These are phyloP conservation scores for Heterotis niloticus DNA, from an alignment of 2,113 vertebrate genomes.

Conservation along the genomic window DNA sequence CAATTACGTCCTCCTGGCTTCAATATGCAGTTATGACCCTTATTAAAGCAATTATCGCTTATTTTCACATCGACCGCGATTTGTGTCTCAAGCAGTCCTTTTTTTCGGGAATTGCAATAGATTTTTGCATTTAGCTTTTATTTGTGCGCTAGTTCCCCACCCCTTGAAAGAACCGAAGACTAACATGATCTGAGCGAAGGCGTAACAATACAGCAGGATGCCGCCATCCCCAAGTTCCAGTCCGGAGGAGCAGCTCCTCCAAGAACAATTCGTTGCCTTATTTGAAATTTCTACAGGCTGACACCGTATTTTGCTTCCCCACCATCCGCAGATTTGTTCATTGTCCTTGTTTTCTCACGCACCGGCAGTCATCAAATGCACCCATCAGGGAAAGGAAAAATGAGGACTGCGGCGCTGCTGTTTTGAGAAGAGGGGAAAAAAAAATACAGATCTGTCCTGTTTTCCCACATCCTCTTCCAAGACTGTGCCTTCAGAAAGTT, in stretches of 20 bases:
- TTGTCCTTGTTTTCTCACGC: background rate
- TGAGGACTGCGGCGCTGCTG: too few species aligned
- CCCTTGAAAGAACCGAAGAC: background rate
- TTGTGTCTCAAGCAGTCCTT: background rate
- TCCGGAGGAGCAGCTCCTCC: background rate
- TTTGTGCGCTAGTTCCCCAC: background rate
- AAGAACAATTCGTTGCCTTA: background rate
- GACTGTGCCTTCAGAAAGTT: background rate
- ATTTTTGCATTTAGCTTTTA: background rate
- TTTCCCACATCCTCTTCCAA: background rate
- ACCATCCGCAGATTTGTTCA: background rate
- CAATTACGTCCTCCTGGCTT: slow-evolving; percentile 19
- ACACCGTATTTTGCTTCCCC: background rate
- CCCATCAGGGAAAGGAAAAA: background rate
- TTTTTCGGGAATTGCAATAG: background rate
- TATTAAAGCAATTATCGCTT: background rate
- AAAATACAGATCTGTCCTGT: background rate
- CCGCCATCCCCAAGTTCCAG: too few species aligned
- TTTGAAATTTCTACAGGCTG: background rate
- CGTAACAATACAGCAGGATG: background rate
- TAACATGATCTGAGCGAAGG: background rate
- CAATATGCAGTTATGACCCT: background rate
- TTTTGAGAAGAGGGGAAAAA: background rate
- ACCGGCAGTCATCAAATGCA: background rate
- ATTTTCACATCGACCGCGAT: background rate